A percentile compares a stretch with the other conserved stretches of the same genome.
These are phyloP conservation scores for Austrofundulus limnaeus DNA, from an alignment of 2,113 vertebrate genomes.

Conservation along the genomic window DNA sequence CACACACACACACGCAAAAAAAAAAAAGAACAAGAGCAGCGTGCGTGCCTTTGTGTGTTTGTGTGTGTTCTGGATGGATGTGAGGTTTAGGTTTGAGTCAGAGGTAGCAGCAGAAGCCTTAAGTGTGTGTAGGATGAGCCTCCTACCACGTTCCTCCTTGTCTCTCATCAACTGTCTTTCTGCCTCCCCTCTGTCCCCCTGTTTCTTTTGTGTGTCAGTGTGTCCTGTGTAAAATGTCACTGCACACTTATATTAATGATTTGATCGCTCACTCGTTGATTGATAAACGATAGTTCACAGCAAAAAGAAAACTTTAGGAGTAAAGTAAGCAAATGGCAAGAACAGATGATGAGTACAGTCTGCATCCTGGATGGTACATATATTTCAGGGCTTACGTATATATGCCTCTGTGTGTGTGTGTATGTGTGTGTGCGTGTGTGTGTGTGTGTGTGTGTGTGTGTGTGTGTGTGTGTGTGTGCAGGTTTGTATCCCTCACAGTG, in stretches of 20 bases:
- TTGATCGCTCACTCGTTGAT: constrained; percentile 1
- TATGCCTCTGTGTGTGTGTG: constrained; percentile 57
- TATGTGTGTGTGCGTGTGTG: neutral
- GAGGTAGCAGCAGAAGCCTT: constrained; percentile 61
- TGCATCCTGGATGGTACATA: constrained; percentile 36
- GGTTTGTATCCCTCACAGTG: constrained; percentile 76
- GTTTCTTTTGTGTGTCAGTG: constrained; percentile 36
- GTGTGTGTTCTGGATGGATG: constrained; percentile 49
- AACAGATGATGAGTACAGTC: constrained; percentile 37
- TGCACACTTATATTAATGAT: constrained; percentile 1
- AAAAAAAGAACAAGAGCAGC: constrained; percentile 40
- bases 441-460: constrained; percentile 13
- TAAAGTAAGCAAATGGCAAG: constrained; percentile 13
- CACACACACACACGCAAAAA: too few species aligned
- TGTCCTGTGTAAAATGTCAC: constrained; percentile 12
- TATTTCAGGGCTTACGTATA: constrained; percentile 15
- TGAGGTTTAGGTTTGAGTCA: constrained; percentile 81
- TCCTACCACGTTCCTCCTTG: constrained; percentile 58
- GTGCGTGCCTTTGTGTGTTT: constrained; percentile 21
- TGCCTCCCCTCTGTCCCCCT: constrained; percentile 49
- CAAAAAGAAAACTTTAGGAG: neutral
- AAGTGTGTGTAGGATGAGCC: constrained; percentile 76
- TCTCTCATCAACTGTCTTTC: constrained; percentile 61
- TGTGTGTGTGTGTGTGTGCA: constrained; percentile 59
- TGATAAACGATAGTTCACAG: neutral